Evolutionary conservation across 2,888 invertebrate genomes (phyloP), one percentile per base, ranked within the genome.

Genomic region (Xanthia togata): DNA sequence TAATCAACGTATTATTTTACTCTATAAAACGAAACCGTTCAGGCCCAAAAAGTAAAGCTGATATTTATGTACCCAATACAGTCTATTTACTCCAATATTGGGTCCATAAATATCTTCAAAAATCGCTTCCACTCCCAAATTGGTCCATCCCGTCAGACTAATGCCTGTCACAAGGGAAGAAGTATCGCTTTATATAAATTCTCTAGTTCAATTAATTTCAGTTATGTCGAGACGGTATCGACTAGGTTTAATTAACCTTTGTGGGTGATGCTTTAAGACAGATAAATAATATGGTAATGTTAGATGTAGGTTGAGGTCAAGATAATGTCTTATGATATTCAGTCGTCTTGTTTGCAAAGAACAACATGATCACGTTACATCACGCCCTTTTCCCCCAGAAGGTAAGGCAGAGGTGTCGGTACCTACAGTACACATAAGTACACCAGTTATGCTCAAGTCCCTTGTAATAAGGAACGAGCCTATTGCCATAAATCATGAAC

Each of bases 181-280:
- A 93, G 94, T 94, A 96, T 95, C 90, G 93, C 92, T 93, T 93
- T 92, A 94, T 94, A 95, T 94, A 95, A 95, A 95, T 95, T 94
- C 92, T 92, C 88, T 70, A 88, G 90, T 93, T 92, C 94, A 93
- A 95, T 95, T 95, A 95, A 95, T 95, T 94, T 93, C 87, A 90
- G 93, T 93, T 93, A 93, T 93, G 92, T 93, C 92, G 91, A 92
- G 92, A 89, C 83, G 91, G 86, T 93, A 94, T 95, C 93, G 92
- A 89, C 84, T 89, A 80, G 90, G 89, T 91, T 94, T 95, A 93
- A 94, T 94, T 95, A 94, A 95, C 92, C 93, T 92, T 87, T 88
- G 79, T 86, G 79, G 84, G 84, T 89, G 87, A 86, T 85, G 82
- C 70, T 73, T 41, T 60, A 71, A 38, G 50, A 64, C 72, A 73